These are phyloP conservation scores for Phataginus tricuspis DNA, from an alignment of 2,797 vertebrate species.

Conservation along the genomic window DNA sequence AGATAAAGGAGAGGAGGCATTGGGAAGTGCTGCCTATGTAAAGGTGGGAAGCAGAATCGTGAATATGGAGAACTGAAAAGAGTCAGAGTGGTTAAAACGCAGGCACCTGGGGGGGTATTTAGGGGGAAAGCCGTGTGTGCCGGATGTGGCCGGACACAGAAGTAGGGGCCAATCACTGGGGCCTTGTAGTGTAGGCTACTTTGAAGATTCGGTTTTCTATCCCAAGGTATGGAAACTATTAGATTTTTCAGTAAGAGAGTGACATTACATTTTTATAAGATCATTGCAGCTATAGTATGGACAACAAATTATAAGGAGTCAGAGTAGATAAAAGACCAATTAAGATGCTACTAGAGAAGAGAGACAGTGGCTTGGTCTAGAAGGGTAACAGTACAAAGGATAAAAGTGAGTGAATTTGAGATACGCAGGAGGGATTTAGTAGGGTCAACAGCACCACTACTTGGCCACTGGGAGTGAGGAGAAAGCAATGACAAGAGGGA, in stretches of 20 bases:
- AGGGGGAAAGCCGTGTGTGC: background rate
- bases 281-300: background rate
- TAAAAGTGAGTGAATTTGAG: background rate
- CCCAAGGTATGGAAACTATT: slow-evolving; percentile 19
- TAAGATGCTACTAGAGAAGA: background rate
- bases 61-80: background rate
- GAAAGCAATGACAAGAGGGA: background rate
- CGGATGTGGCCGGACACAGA: background rate
- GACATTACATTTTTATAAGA: background rate
- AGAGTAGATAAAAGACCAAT: background rate
- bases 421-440: background rate
- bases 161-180: background rate
- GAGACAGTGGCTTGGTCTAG: background rate
- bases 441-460: background rate
- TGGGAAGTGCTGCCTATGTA: background rate
- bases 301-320: background rate
- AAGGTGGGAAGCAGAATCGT: background rate
- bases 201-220: background rate
- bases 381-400: background rate
- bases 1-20: background rate
- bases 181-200: background rate
- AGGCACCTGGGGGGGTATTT: background rate
- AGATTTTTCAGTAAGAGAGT: background rate
- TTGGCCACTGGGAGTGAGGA: background rate
- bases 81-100: background rate